Evolutionary conservation across 1,140 invertebrate genomes (phyloP), one percentile per base, ranked within the genome.

Genomic region (Drosophila funebris): DNA sequence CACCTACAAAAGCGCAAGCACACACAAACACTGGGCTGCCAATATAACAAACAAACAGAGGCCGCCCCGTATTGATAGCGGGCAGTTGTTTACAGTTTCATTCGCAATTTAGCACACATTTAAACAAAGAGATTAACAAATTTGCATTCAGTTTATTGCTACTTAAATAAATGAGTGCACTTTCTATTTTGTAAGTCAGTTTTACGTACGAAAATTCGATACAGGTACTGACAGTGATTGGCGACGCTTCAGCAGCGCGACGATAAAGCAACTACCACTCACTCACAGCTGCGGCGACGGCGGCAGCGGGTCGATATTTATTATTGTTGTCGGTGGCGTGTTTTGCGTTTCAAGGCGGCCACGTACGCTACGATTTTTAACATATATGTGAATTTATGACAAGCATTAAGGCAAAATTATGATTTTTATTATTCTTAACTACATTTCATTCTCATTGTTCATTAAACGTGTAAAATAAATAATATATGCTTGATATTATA

Each of bases 171-270:
- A 39, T 66, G 56, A 57, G 33, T 58, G 33, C 62, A 67, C 62
- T 72, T 72, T 72, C 69, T 66, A 36, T 57, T 66, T 72, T 67
- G 31, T 37, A 50, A 48, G 44, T 14, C 22, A 44, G 24, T 50
- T 72, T 52, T 66, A 72, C 62, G 54, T 72, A 67, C 69, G 44
- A 72, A 72, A 67, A 72, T 67, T 72, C 43, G 44, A 72, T 58
- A 57, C 69, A 56, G 61, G 61, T 41, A 57, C 60, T 46, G 41
- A 56, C 50, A 39, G 61, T 16, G 29, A 50, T 71, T 56, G 24
- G 52, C 61, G 61, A 71, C 68, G 61, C 68, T 71, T 50, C 24
- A 44, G 33, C 52, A 71, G 68, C 68, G 68, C 67, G 58, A 70
- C 48, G 67, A 29, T 64, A 56, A 70, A 56, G 50, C 60, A 70